A percentile compares a stretch with the other conserved stretches of the same genome.
Conservation (phyloP, 2,888 invertebrate species). For the Phasia obesa region DNA sequence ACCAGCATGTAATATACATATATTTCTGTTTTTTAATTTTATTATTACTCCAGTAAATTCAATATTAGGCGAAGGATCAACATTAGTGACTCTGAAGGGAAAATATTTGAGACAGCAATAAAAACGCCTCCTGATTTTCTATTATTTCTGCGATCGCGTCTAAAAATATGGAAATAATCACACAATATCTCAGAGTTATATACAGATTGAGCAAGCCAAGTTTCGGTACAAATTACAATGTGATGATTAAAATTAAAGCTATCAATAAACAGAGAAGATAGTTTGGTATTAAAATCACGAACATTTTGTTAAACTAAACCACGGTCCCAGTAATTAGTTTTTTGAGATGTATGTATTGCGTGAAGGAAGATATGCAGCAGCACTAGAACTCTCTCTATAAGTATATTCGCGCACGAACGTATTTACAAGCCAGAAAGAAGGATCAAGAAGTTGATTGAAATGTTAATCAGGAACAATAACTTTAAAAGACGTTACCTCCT, state of each 20-base stretch:
- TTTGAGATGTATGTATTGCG: background rate
- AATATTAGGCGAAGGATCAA: background rate
- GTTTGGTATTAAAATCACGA: background rate
- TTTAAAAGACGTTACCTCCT: background rate
- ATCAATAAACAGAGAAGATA: background rate
- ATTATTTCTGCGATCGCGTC: background rate
- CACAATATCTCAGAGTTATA: background rate
- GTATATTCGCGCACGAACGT: background rate
- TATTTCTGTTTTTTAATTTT: background rate
- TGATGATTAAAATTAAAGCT: background rate
- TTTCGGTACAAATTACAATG: background rate
- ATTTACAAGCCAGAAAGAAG: background rate
- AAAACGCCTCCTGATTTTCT: background rate
- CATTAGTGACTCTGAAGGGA: background rate
- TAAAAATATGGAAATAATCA: background rate
- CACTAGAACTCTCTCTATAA: background rate
- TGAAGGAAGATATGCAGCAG: background rate
- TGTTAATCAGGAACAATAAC: background rate
- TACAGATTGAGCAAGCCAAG: background rate
- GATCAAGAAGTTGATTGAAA: background rate
- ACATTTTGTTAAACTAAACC: background rate
- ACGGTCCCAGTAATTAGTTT: background rate
- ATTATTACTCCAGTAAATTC: background rate
- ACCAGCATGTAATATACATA: background rate
- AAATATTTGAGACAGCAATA: background rate